Evolutionary conservation across 2,888 invertebrate genomes (phyloP).

Genomic region (Calameuta filiformis): DNA sequence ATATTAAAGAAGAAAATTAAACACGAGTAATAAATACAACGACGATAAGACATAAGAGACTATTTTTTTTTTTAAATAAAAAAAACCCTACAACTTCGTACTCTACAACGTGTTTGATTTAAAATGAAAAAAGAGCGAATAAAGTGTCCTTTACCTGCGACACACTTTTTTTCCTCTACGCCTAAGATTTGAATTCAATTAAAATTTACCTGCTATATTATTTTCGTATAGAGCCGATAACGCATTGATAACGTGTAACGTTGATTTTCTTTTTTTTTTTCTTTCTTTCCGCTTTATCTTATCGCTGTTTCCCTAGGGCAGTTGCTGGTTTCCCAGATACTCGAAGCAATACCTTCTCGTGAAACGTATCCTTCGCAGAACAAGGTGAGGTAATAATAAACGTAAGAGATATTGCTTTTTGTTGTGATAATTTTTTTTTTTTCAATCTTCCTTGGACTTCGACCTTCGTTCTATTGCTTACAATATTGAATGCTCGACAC

Average conservation of each 20-base stretch:
- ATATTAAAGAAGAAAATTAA: too few relatives aligned
- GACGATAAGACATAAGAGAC: too few relatives aligned
- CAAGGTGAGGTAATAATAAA: constrained; percentile 53
- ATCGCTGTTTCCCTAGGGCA: constrained; percentile 52
- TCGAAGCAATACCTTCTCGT: constrained; percentile 23
- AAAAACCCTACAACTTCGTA: too few relatives aligned
- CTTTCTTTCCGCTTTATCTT: constrained; percentile 35
- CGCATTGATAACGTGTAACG: constrained; percentile 25
- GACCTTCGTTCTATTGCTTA: constrained; percentile 44
- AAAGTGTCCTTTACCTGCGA: too few relatives aligned
- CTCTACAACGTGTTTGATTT: too few relatives aligned
- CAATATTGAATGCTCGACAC: constrained; percentile 39
- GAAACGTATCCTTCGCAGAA: constrained; percentile 28
- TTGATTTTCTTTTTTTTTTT: constrained; percentile 9
- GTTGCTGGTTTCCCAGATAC: constrained; percentile 51
- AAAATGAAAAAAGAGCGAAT: too few relatives aligned
- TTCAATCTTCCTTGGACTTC: constrained; percentile 27
- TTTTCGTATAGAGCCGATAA: constrained; percentile 19
- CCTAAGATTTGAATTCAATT: constrained; percentile 35
- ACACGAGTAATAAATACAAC: too few relatives aligned
- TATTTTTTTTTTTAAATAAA: too few relatives aligned
- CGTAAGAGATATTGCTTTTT: constrained; percentile 41
- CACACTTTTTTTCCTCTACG: constrained; percentile 22
- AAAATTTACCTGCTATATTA: constrained; percentile 7
- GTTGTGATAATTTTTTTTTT: constrained; percentile 32